A percentile compares a stretch with the other conserved stretches of the same genome.
These are phyloP conservation scores for Ochropleura leucogaster DNA, from an alignment of 2,888 invertebrate genomes.

Conservation along the genomic window DNA sequence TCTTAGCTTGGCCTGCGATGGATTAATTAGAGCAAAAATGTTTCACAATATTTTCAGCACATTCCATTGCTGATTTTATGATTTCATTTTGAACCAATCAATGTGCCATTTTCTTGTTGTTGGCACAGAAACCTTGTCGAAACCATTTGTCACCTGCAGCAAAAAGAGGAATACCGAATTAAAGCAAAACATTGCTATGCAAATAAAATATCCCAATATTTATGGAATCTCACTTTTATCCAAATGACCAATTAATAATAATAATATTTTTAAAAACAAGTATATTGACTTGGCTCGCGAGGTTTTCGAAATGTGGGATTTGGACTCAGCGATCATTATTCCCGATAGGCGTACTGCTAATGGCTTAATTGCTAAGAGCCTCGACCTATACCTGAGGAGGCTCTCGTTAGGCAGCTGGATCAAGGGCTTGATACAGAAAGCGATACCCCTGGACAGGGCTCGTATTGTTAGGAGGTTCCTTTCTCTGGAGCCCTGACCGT, in stretches of 20 bases:
- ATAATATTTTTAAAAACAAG: too few relatives aligned
- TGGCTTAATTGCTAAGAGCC: too few relatives aligned
- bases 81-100: constrained; percentile 39
- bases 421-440: too few relatives aligned
- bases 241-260: constrained; percentile 1
- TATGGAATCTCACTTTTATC: neutral
- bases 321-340: too few relatives aligned
- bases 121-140: constrained; percentile 38
- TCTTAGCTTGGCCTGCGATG: neutral
- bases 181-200: constrained; percentile 23
- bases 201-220: constrained; percentile 2
- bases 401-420: too few relatives aligned
- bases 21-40: neutral
- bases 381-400: too few relatives aligned
- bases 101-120: constrained; percentile 39
- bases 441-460: too few relatives aligned
- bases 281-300: too few relatives aligned
- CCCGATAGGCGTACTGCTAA: too few relatives aligned
- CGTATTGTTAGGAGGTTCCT: too few relatives aligned
- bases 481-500: too few relatives aligned
- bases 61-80: constrained; percentile 18
- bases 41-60: neutral
- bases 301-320: too few relatives aligned
- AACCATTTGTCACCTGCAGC: constrained; percentile 51
- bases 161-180: constrained; percentile 15